Base-by-base conservation (phyloP, 2,888 invertebrate species). In the Drosophila fungiperda region DNA sequence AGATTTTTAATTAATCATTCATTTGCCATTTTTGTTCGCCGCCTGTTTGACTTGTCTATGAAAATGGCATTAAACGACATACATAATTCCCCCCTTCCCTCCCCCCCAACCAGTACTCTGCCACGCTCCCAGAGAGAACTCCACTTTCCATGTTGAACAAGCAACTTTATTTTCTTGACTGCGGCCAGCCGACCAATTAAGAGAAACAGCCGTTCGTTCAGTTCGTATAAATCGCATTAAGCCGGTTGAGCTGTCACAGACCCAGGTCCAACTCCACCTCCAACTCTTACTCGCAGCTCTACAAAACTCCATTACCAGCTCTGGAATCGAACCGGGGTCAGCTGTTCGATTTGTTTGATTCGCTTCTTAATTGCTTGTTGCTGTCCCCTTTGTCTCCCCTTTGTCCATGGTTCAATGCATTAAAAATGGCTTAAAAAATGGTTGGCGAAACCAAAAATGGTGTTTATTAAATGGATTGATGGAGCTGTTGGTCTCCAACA, bases 381-480 rank as follows among this genome's bases (percentile, higher is more conserved):
- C 33, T 20, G 72, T 68, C n/a, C 38, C 36, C 17, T 23, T 15
- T 45, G 72, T 68, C n/a, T 26, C 36, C 17, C 36, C 23, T 45
- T 23, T 15, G 48, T 61, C 68, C 68, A 40, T 12, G 9, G 53
- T 26, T 53, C 68, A 52, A 72, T 70, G 76, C 83, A 83, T 87
- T 84, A 85, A 87, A 87, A 84, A 87, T 79, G 85, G 86, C 82
- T 87, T 86, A 86, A 85, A 86, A 86, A 84, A 82, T 84, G 89
- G 84, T 86, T 86, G 85, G 81, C 83, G 78, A 89, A 85, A 91
- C 91, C 91, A 84, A 91, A 91, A 91, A 91, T 91, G 90, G 90
- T 91, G 91, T 91, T 91, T 91, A 91, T 91, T 91, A 91, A 91
- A 90, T 84, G 80, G 80, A 79, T 78, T 81, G 87, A 87, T 87